Evolutionary conservation across 1,140 invertebrate species (phyloP).

Genomic region (Bicyclus anynana): DNA sequence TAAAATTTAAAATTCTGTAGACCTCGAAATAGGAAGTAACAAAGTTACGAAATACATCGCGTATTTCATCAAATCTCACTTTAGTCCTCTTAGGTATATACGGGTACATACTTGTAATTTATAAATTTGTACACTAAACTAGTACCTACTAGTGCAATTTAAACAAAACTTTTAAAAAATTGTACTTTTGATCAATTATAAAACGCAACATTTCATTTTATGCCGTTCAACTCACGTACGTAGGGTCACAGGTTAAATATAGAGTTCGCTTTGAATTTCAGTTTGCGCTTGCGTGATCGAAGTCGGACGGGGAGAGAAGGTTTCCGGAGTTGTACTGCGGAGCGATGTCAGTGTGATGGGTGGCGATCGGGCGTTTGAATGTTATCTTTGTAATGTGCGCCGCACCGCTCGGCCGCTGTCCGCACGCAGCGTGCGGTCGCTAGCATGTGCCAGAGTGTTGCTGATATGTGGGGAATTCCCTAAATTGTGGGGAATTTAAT

Average conservation of each 20-base stretch:
- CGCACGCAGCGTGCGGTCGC: conserved; percentile 44
- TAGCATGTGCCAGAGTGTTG: no score
- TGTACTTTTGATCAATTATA: not conserved
- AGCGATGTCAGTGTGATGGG: conserved; percentile 32
- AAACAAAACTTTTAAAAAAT: not conserved
- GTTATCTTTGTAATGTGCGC: conserved; percentile 33
- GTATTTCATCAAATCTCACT: no score
- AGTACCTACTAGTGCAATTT: no score
- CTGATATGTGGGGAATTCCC: no score
- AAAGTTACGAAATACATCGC: no score
- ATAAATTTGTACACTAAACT: no score
- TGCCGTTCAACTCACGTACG: conserved; percentile 3
- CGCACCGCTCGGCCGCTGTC: conserved; percentile 20
- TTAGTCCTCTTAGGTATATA: no score
- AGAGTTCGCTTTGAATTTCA: conserved; percentile 24
- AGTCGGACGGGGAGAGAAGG: conserved; percentile 24
- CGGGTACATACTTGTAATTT: no score
- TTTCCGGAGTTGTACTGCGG: conserved; percentile 55
- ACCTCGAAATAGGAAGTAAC: no score
- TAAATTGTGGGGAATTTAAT: no score
- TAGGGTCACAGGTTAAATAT: conserved; percentile 20
- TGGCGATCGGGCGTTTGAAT: conserved; percentile 32
- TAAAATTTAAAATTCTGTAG: no score
- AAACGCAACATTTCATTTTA: conserved; percentile 4
- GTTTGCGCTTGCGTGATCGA: conserved; percentile 22